Percentiles rank a stretch among this genome's conserved stretches.
Conservation (phyloP, 1,140 invertebrate genomes). For the Oppia nitens region DNA sequence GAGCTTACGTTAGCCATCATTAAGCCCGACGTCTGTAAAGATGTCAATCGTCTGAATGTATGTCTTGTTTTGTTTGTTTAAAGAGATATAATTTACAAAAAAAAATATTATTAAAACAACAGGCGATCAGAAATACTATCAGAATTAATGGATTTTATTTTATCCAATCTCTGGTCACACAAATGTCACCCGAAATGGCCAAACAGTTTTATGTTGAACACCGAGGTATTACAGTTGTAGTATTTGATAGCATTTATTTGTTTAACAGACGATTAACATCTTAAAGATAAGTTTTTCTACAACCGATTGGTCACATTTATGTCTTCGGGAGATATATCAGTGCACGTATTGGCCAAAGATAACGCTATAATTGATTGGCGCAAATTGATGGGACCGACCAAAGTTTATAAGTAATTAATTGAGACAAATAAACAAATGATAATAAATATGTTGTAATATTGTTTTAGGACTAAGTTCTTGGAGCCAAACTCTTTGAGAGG, state of each 20-base stretch:
- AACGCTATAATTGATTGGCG: constrained; percentile 65
- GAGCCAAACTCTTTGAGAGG: constrained; percentile 58
- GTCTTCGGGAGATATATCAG: constrained; percentile 61
- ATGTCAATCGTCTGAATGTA: constrained; percentile 13
- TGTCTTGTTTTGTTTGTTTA: too few species aligned
- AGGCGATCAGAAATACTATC: constrained; percentile 48
- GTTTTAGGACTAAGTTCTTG: constrained; percentile 51
- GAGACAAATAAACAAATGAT: too few species aligned
- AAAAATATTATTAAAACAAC: too few species aligned
- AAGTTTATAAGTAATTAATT: constrained; percentile 36
- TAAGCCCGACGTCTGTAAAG: constrained; percentile 21
- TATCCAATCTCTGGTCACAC: constrained; percentile 45
- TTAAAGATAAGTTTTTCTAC: constrained; percentile 60
- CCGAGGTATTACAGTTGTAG: constrained; percentile 33
- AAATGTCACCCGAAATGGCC: constrained; percentile 43
- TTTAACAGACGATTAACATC: constrained; percentile 17
- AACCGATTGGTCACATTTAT: constrained; percentile 69
- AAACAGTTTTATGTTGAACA: constrained; percentile 68
- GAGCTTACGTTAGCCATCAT: constrained; percentile 22
- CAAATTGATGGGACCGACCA: constrained; percentile 66
- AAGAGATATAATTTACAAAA: too few species aligned
- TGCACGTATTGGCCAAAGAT: constrained; percentile 52
- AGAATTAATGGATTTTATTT: constrained; percentile 53
- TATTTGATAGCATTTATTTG: too few species aligned
- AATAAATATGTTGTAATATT: constrained; percentile 3